Conservation (phyloP, 2,888 invertebrate species). For the Blera fallax region DNA sequence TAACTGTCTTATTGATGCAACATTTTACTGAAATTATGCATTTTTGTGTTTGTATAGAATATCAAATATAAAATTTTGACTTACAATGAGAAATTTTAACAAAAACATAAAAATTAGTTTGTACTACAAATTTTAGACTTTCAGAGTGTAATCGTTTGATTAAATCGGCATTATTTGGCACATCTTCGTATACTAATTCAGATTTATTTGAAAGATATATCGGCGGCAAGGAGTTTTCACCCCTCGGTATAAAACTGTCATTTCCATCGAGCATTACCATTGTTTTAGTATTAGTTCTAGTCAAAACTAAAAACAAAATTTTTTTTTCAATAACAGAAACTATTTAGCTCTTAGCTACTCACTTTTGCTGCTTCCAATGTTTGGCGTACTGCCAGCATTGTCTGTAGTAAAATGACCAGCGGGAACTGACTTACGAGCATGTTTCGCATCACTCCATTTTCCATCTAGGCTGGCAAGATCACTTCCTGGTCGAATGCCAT, state of each 20-base stretch:
- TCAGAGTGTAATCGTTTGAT: slow-evolving; percentile 84
- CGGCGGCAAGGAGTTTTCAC: slow-evolving; percentile 83
- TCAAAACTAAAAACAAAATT: background rate
- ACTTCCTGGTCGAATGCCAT: slow-evolving; percentile 92
- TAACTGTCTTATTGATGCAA: slow-evolving; percentile 87
- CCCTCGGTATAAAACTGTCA: slow-evolving; percentile 79
- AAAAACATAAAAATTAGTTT: slow-evolving; percentile 88
- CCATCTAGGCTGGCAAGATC: slow-evolving; percentile 91
- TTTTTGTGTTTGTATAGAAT: slow-evolving; percentile 27
- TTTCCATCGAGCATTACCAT: slow-evolving; percentile 74
- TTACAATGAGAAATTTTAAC: slow-evolving; percentile 89
- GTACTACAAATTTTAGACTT: slow-evolving; percentile 88
- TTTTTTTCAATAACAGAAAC: background rate
- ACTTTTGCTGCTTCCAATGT: slow-evolving; percentile 27
- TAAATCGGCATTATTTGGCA: slow-evolving; percentile 83
- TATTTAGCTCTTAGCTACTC: background rate
- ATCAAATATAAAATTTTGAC: slow-evolving; percentile 78
- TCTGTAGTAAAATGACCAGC: background rate
- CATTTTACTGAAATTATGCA: slow-evolving; percentile 86
- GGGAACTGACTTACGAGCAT: slow-evolving; percentile 75
- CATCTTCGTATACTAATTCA: slow-evolving; percentile 78
- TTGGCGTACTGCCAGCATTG: slow-evolving; percentile 3
- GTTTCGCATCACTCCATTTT: slow-evolving; percentile 83
- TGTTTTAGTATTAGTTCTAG: slow-evolving; percentile 17
- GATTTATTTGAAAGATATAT: slow-evolving; percentile 78